Conservation (phyloP, 2,797 vertebrate species). For the Fistularia tabacaria region DNA sequence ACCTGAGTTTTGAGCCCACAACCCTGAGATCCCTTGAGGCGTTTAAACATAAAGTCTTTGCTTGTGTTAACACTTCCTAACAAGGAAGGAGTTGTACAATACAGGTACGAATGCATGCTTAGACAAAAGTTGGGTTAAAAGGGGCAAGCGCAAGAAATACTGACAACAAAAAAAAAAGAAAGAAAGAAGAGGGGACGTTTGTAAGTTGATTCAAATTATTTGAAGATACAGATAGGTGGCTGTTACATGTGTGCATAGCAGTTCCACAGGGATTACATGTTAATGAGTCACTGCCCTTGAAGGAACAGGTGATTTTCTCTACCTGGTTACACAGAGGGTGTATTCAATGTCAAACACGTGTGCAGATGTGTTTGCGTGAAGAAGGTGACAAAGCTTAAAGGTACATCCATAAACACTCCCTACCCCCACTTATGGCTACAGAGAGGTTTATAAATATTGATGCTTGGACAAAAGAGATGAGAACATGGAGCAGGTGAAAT, state of each 20-base stretch:
- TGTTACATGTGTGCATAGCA: background rate
- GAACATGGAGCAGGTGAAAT: conserved; percentile 29
- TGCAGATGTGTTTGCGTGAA: background rate
- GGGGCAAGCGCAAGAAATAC: too few species aligned
- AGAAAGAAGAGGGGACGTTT: too few species aligned
- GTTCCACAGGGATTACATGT: conserved; percentile 13
- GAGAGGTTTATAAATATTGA: conserved; percentile 52
- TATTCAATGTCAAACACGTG: conserved; percentile 43
- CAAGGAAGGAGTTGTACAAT: too few species aligned
- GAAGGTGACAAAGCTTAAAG: conserved; percentile 12
- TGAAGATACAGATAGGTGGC: too few species aligned
- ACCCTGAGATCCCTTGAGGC: conserved; percentile 29
- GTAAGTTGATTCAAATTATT: too few species aligned
- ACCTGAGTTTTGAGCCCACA: conserved; percentile 54
- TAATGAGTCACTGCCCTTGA: conserved; percentile 48
- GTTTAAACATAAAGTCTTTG: conserved; percentile 7
- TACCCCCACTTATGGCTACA: conserved; percentile 26
- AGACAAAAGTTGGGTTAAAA: too few species aligned
- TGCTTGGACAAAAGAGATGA: conserved; percentile 44
- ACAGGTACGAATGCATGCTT: too few species aligned
- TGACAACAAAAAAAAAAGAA: too few species aligned
- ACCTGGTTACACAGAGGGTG: conserved; percentile 33
- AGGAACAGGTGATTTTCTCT: conserved; percentile 41
- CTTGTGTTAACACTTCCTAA: too few species aligned
- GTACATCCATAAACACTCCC: background rate